A percentile compares a stretch with the other conserved stretches of the same genome.
These are phyloP conservation scores for Cosmia trapezina DNA, from an alignment of 2,888 invertebrate genomes.

Conservation along the genomic window DNA sequence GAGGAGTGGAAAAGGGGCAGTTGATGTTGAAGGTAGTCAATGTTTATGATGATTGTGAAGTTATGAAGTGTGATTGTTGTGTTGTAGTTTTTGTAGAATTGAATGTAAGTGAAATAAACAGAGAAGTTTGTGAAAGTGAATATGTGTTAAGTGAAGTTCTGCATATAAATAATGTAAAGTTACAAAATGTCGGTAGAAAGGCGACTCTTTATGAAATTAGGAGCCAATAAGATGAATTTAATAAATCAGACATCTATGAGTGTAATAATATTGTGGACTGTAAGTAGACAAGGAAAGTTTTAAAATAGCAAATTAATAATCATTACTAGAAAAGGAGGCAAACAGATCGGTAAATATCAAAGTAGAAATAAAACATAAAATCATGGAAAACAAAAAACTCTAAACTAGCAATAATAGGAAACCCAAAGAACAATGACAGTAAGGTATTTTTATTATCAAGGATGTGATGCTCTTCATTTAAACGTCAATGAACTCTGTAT, in stretches of 20 bases:
- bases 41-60: not conserved
- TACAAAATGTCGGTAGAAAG: not conserved
- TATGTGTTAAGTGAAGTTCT: not conserved
- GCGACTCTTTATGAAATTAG: not conserved
- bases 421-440: not conserved
- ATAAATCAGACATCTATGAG: not conserved
- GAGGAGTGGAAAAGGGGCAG: not conserved
- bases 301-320: not conserved
- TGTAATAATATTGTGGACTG: too few relatives aligned
- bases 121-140: not conserved
- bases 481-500: not conserved
- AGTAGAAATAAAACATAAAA: not conserved
- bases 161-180: not conserved
- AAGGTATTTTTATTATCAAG: not conserved
- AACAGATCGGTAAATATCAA: not conserved
- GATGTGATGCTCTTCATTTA: not conserved
- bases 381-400: too few relatives aligned
- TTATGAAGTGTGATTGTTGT: constrained; percentile 7
- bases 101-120: not conserved
- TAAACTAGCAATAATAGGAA: too few relatives aligned
- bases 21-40: not conserved
- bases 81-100: not conserved
- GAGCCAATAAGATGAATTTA: not conserved
- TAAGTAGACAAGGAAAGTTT: too few relatives aligned
- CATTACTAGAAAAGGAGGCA: not conserved